Percentiles rank a stretch among this genome's conserved stretches.
Evolutionary conservation across 2,797 vertebrate species (phyloP).

Genomic region (Helicolenus hilgendorfi): DNA sequence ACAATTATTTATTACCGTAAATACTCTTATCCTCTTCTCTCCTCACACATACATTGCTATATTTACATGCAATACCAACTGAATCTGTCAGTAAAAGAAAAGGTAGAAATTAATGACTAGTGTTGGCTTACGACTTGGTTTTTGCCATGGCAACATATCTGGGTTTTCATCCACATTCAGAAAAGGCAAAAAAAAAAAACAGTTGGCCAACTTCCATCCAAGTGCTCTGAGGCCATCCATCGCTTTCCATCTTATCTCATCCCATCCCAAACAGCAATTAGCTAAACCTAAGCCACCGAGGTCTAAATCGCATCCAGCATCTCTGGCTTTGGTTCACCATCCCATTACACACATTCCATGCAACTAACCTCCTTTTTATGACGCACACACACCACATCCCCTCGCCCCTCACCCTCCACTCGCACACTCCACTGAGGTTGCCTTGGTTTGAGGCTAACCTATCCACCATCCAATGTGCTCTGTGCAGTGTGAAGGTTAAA

Average conservation of each 20-base stretch:
- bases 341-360: conserved; percentile 69
- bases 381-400: conserved; percentile 20
- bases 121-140: background rate
- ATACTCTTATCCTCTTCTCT: background rate
- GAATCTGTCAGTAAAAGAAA: background rate
- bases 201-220: conserved; percentile 25
- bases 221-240: conserved; percentile 40
- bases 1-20: background rate
- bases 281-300: conserved; percentile 61
- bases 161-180: conserved; percentile 21
- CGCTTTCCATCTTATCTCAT: conserved; percentile 56
- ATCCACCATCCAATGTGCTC: conserved; percentile 32
- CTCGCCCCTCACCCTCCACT: background rate
- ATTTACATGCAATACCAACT: background rate
- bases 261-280: conserved; percentile 80
- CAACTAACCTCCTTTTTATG: conserved; percentile 70
- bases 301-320: conserved; percentile 74
- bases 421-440: conserved; percentile 27
- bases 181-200: conserved; percentile 38
- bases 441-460: conserved; percentile 71
- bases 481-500: conserved; percentile 60
- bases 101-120: conserved; percentile 15
- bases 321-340: conserved; percentile 69
- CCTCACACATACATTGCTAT: background rate
- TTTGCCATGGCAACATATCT: conserved; percentile 38